phyloP scores from a whole-genome alignment of 2,888 invertebrate genomes.

The Graphium colonna region DNA sequence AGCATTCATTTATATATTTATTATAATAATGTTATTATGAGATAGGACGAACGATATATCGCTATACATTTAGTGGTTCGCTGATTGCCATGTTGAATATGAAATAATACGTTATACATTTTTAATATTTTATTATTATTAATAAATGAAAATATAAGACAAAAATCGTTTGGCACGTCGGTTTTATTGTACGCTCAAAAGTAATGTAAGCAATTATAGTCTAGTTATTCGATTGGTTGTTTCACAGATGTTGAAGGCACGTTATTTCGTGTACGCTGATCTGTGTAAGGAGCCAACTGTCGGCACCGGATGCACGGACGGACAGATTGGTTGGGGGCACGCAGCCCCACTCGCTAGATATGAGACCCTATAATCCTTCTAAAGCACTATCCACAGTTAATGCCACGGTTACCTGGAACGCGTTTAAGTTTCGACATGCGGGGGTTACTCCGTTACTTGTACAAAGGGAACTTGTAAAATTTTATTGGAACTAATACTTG shows the following conservation, averaged over 20 bases:
- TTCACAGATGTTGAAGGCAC: constrained; percentile 1
- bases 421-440: constrained; percentile 59
- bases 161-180: constrained; percentile 5
- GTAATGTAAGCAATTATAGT: constrained; percentile 19
- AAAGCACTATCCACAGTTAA: constrained; percentile 51
- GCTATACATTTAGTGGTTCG: constrained; percentile 6
- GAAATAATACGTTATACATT: constrained; percentile 14
- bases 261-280: constrained; percentile 12
- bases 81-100: constrained; percentile 8
- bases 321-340: constrained; percentile 44
- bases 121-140: constrained; percentile 10
- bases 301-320: constrained; percentile 60
- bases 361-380: constrained; percentile 44
- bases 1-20: constrained; percentile 1
- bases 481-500: constrained; percentile 75
- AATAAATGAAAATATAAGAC: not conserved
- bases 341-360: constrained; percentile 35
- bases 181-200: constrained; percentile 23
- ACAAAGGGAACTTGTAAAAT: constrained; percentile 75
- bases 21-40: constrained; percentile 5
- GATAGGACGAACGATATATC: not conserved
- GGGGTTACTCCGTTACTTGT: constrained; percentile 67
- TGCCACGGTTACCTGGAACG: constrained; percentile 51
- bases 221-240: constrained; percentile 18
- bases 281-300: constrained; percentile 36